Percentiles rank a stretch among this genome's conserved stretches.
Conservation (phyloP, 2,888 invertebrate genomes). For the Cloeon dipterum region DNA sequence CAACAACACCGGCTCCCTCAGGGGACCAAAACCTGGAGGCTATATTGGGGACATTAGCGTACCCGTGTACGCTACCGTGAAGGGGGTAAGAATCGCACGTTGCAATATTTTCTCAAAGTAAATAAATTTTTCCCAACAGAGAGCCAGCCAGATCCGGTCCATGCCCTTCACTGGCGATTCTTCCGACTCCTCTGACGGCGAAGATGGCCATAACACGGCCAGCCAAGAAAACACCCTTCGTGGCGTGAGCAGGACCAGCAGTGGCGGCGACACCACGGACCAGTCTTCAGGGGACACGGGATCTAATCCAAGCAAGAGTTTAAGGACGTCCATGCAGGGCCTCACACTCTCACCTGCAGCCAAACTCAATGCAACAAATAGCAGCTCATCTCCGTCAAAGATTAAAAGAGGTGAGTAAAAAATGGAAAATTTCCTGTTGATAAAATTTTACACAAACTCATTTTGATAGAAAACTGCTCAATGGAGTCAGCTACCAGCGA, state of each 20-base stretch:
- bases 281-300: slow-evolving; percentile 16
- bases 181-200: slow-evolving; percentile 80
- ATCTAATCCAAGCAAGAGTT: slow-evolving; percentile 65
- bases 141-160: slow-evolving; percentile 86
- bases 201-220: slow-evolving; percentile 31
- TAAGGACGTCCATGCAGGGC: slow-evolving; percentile 70
- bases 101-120: background rate
- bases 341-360: slow-evolving; percentile 48
- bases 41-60: slow-evolving; percentile 69
- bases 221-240: background rate
- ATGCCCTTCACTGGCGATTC: slow-evolving; percentile 92
- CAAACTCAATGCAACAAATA: slow-evolving; percentile 29
- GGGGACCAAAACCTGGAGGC: slow-evolving; percentile 26
- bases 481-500: slow-evolving; percentile 87
- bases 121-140: slow-evolving; percentile 26
- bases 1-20: slow-evolving; percentile 8
- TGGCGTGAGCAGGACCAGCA: slow-evolving; percentile 8
- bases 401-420: slow-evolving; percentile 37
- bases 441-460: too few species aligned
- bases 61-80: slow-evolving; percentile 88
- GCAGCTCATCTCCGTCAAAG: slow-evolving; percentile 61
- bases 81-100: slow-evolving; percentile 39
- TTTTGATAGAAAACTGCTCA: too few species aligned
- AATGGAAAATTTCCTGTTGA: too few species aligned
- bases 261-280: slow-evolving; percentile 3